Evolutionary conservation across 1,140 invertebrate genomes (phyloP).

Genomic region (Lysiphlebus fabarum): DNA sequence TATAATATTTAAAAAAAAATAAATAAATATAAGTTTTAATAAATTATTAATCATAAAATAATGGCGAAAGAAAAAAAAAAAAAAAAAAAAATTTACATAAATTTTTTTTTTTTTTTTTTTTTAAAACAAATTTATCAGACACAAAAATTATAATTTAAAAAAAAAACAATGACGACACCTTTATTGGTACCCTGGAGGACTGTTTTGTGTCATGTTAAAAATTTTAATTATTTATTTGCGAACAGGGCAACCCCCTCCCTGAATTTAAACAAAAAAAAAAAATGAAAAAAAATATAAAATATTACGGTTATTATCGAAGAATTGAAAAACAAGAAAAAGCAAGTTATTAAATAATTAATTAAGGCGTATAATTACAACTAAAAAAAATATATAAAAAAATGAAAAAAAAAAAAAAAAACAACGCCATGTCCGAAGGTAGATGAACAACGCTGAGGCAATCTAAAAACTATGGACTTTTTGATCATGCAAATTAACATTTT

Average conservation of each 20-base stretch:
- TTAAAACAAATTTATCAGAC: not conserved
- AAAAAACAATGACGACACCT: constrained; percentile 14
- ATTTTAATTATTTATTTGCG: constrained; percentile 20
- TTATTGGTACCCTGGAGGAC: constrained; percentile 34
- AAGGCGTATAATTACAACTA: no score
- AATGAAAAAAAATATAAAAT: no score
- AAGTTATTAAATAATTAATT: no score
- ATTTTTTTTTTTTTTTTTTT: not conserved
- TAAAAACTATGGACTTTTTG: constrained; percentile 58
- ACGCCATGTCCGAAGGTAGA: constrained; percentile 22
- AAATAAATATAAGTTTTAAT: no score
- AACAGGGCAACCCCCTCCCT: not conserved
- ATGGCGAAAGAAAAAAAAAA: constrained; percentile 18
- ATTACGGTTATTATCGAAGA: no score
- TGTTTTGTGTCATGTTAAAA: constrained; percentile 30
- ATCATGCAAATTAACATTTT: constrained; percentile 43
- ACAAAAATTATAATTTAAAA: not conserved
- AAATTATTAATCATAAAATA: not conserved
- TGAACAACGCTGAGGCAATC: constrained; percentile 56
- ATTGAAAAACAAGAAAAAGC: no score
- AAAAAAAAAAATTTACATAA: constrained; percentile 38
- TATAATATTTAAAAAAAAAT: no score
- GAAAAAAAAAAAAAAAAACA: constrained; percentile 8
- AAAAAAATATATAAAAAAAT: no score
- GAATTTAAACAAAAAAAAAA: no score